Evolutionary conservation across 2,888 invertebrate genomes (phyloP), one percentile per base, ranked within the genome.

Genomic region (Bellardia bayeri): DNA sequence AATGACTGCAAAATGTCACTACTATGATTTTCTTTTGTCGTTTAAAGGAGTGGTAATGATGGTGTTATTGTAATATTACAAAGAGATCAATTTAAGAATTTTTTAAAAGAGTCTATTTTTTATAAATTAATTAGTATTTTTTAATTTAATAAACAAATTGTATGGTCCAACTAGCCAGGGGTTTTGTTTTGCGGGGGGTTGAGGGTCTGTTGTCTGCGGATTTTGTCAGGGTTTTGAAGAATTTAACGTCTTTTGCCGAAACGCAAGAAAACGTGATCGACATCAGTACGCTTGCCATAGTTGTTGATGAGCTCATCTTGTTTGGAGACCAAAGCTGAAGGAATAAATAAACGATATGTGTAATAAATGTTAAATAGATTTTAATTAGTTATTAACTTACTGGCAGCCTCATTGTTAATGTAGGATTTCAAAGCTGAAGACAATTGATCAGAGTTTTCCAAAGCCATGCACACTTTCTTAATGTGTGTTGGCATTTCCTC

Each of bases 231-330:
- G 49, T 13, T 9, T 14, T 1, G 5, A 66, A 14, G 37, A 51
- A 72, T 87, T 93, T 96, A 96, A 95, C 96, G 96, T 92, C 97
- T 95, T 93, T 96, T 96, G 81, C 98, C 98, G 93, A 98, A 98
- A 91, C 98, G 96, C 90, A 98, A 95, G 94, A 98, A 98, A 81
- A 98, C 97, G 94, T 98, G 98, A 91, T 98, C 97, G 71, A 97
- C 97, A 94, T 98, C 98, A 92, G 98, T 97, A 88, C 98, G 95
- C 94, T 98, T 97, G 89, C 96, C 96, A 89, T 95, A 95, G 94
- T 96, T 93, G 85, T 91, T 91, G 14, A 92, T 85, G 49, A 92
- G 88, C 86, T 93, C 93, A 56, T 94, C 93, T 0, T 92, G 91
- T 89, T 92, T 92, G 49, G 93, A 91, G 72, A 94, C 91, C 71